Percentiles rank a stretch among this genome's conserved stretches.
These are phyloP conservation scores for Lepidochitona cinerea DNA, from an alignment of 2,888 invertebrate genomes.

Conservation along the genomic window DNA sequence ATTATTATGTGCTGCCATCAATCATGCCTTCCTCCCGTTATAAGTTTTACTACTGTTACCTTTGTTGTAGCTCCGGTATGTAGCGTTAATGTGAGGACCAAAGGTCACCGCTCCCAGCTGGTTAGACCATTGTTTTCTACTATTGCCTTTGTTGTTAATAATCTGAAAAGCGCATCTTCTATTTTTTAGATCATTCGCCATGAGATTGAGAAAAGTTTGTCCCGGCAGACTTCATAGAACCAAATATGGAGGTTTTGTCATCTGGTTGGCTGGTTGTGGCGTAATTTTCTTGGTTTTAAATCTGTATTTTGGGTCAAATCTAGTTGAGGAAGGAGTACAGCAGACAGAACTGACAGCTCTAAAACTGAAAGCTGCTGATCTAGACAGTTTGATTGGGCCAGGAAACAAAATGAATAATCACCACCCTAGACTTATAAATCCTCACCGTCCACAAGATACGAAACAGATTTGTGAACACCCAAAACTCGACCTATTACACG, in stretches of 20 bases:
- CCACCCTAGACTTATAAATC: neutral
- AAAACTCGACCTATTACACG: slow-evolving; percentile 44
- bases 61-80: too few species aligned
- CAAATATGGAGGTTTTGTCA: neutral
- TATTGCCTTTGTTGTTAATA: too few species aligned
- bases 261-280: neutral
- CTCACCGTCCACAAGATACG: neutral
- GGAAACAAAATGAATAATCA: neutral
- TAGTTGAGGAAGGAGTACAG: neutral
- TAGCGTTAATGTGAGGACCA: too few species aligned
- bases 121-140: too few species aligned
- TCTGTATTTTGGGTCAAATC: neutral
- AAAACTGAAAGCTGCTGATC: neutral
- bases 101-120: too few species aligned
- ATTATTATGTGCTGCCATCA: too few species aligned
- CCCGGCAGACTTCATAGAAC: neutral
- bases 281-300: neutral
- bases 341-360: neutral
- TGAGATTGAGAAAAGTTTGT: neutral
- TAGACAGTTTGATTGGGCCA: neutral
- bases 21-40: too few species aligned
- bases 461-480: slow-evolving; percentile 34
- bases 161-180: too few species aligned
- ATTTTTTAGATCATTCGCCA: too few species aligned
- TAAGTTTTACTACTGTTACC: too few species aligned